phyloP scores from a whole-genome alignment of 2,113 vertebrate genomes.

The Redunca redunca region DNA sequence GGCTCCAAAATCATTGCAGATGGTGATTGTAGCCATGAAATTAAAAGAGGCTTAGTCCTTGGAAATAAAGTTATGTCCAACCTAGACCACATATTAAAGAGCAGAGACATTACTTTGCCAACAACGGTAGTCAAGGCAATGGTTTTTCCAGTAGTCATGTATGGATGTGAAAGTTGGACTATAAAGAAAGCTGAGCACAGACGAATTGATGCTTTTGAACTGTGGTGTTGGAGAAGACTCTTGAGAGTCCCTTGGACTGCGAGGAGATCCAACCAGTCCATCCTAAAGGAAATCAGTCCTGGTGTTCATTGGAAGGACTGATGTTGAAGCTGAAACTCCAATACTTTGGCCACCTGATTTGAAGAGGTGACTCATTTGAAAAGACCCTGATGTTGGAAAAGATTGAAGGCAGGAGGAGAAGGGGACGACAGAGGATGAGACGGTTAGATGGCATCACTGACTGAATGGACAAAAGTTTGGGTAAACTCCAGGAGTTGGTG shows the following conservation, averaged over 20 bases:
- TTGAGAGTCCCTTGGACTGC: background rate
- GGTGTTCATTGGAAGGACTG: background rate
- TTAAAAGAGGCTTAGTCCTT: background rate
- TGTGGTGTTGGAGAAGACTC: background rate
- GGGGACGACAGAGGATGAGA: background rate
- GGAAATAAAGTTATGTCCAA: background rate
- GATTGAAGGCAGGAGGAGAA: background rate
- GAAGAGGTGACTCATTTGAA: background rate
- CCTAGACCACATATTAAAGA: background rate
- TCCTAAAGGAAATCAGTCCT: background rate
- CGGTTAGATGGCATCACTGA: fast-evolving
- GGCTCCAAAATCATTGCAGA: background rate
- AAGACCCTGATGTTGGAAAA: background rate
- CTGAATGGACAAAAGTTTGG: background rate
- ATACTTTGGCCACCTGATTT: background rate
- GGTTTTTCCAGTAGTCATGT: background rate
- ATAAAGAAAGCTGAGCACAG: background rate
- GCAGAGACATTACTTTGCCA: background rate
- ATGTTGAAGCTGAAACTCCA: background rate
- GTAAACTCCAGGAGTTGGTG: background rate
- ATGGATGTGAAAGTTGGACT: background rate
- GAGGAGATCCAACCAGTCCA: background rate
- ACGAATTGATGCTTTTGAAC: background rate
- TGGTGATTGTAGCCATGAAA: background rate
- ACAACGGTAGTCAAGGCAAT: background rate